Evolutionary conservation across 2,888 invertebrate species (phyloP).

Genomic region (Osedax frankpressi): DNA sequence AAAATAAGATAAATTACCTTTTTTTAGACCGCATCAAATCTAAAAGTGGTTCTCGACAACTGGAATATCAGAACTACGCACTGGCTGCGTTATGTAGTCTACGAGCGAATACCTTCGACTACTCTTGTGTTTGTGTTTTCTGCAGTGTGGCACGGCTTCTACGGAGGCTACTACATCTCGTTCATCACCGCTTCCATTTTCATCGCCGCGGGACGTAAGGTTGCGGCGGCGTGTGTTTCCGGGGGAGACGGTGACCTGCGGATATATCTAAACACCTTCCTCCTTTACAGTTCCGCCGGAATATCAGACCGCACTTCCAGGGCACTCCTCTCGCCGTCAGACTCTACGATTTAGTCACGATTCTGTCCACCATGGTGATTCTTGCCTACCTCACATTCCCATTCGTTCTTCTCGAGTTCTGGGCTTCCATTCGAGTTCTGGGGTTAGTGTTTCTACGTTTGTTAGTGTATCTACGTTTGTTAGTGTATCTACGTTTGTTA

Average conservation of each 20-base stretch:
- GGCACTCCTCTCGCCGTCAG: slow-evolving; percentile 25
- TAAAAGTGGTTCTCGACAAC: slow-evolving; percentile 70
- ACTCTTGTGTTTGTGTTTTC: slow-evolving; percentile 35
- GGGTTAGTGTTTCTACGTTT: slow-evolving; percentile 57
- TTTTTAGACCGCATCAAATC: slow-evolving; percentile 55
- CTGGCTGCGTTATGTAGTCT: slow-evolving; percentile 80
- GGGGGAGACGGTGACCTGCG: no score
- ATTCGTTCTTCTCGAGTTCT: slow-evolving; percentile 75
- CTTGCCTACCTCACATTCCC: slow-evolving; percentile 81
- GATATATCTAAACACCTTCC: no score
- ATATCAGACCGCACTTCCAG: slow-evolving; percentile 64
- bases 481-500: no score
- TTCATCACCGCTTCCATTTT: slow-evolving; percentile 51
- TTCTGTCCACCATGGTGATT: slow-evolving; percentile 65
- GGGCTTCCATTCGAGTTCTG: slow-evolving; percentile 62
- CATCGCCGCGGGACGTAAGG: slow-evolving; percentile 27
- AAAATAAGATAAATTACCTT: no score
- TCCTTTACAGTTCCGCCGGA: slow-evolving; percentile 59
- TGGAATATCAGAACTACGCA: slow-evolving; percentile 90
- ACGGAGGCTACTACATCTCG: slow-evolving; percentile 67
- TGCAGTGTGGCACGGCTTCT: slow-evolving; percentile 72
- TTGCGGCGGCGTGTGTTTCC: no score
- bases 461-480: no score
- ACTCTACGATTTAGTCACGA: slow-evolving; percentile 69
- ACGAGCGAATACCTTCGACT: slow-evolving; percentile 69